Conservation (phyloP, 2,888 invertebrate species). For the Belgica antarctica region DNA sequence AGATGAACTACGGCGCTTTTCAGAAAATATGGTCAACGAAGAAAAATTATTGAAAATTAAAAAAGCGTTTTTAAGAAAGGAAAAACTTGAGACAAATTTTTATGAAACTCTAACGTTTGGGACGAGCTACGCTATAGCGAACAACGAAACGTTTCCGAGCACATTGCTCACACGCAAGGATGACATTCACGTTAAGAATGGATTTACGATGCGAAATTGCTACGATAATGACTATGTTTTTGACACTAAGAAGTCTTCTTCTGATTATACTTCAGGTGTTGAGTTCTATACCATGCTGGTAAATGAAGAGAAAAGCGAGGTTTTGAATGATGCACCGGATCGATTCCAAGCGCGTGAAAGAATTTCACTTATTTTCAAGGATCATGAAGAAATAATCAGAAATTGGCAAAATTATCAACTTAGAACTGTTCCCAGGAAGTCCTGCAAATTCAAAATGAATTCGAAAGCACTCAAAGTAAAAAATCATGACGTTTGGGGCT, state of each 20-base stretch:
- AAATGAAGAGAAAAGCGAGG: conserved; percentile 16
- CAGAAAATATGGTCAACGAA: conserved; percentile 32
- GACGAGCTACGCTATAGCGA: background rate
- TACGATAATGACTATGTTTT: conserved; percentile 3
- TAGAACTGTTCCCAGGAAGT: no score
- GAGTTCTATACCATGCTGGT: conserved; percentile 36
- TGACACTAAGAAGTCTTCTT: background rate
- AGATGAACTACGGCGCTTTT: conserved; percentile 31
- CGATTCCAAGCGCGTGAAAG: background rate
- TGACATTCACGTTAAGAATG: background rate
- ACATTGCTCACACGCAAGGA: background rate
- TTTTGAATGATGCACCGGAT: conserved; percentile 31
- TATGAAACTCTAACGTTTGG: background rate
- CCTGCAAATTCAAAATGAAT: background rate
- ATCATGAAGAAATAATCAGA: background rate
- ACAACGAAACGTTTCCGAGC: background rate
- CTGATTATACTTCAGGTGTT: conserved; percentile 10
- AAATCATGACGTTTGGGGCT: conserved; percentile 19
- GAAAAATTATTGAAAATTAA: background rate
- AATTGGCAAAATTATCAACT: conserved; percentile 41
- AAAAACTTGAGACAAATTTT: conserved; percentile 2
- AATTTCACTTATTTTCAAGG: conserved; percentile 28
- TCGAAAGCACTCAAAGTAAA: background rate
- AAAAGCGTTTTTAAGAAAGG: conserved; percentile 23
- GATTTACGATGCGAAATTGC: conserved; percentile 30